These are phyloP conservation scores for Drosophila quadrilineata DNA, from an alignment of 1,140 invertebrate species.

Conservation along the genomic window DNA sequence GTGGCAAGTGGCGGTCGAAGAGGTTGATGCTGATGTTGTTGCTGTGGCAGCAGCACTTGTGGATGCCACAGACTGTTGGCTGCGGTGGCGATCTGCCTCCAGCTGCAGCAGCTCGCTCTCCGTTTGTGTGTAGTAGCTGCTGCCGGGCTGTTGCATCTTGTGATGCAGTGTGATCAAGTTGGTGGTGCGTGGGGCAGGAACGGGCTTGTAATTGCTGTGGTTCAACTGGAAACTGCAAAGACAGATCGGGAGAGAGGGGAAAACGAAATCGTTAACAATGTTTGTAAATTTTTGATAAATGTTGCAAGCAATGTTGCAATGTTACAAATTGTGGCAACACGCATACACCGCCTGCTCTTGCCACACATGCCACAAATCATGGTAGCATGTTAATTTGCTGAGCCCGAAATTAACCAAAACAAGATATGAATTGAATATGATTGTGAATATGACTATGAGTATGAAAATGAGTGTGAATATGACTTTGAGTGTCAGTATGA, in stretches of 20 bases:
- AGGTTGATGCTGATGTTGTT: conserved; percentile 13
- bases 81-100: conserved; percentile 61
- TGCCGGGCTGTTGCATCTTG: conserved; percentile 73
- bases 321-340: too few relatives aligned
- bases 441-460: too few relatives aligned
- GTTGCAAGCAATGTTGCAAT: too few relatives aligned
- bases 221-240: conserved; percentile 35
- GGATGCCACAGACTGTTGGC: conserved; percentile 20
- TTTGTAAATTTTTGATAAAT: too few relatives aligned
- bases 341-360: too few relatives aligned
- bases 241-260: not conserved
- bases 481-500: not conserved
- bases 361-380: not conserved
- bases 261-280: too few relatives aligned
- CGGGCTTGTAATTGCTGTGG: conserved; percentile 58
- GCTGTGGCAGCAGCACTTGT: conserved; percentile 28
- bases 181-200: conserved; percentile 54
- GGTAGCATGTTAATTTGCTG: conserved; percentile 1
- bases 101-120: conserved; percentile 75
- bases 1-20: conserved; percentile 37
- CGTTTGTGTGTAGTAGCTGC: conserved; percentile 79
- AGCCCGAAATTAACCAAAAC: too few relatives aligned
- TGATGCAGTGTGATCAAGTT: conserved; percentile 5
- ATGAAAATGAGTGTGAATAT: too few relatives aligned
- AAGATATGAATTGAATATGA: too few relatives aligned